These are phyloP conservation scores for Scytalopus superciliaris DNA, from an alignment of 2,113 vertebrate species.

Conservation along the genomic window DNA sequence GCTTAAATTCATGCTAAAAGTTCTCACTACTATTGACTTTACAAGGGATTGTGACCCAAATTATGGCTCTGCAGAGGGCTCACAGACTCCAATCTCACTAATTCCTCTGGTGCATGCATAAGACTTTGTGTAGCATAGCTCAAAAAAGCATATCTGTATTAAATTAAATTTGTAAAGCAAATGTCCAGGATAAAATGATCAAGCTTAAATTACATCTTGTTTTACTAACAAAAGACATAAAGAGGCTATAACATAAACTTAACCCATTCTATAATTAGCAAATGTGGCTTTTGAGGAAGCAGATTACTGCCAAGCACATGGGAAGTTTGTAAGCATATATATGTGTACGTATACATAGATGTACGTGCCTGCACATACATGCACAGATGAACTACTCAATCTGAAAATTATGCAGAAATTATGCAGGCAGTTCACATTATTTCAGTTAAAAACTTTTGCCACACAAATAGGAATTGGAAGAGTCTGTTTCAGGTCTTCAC, in stretches of 20 bases:
- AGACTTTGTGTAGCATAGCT: not conserved
- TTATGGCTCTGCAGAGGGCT: not conserved
- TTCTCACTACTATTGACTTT: not conserved
- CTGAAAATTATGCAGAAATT: not conserved
- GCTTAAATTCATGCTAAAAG: not conserved
- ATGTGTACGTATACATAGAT: accelerated
- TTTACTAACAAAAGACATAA: not conserved
- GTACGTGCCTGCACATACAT: not conserved
- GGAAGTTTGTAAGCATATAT: not conserved
- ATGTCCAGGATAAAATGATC: not conserved
- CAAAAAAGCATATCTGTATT: not conserved
- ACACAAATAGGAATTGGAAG: not conserved
- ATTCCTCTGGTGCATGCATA: not conserved
- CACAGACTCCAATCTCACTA: slow-evolving; percentile 5
- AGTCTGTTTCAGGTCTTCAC: not conserved
- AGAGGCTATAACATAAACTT: not conserved
- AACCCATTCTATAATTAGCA: not conserved
- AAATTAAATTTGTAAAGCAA: slow-evolving; percentile 7
- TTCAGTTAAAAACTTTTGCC: not conserved
- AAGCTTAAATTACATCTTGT: not conserved
- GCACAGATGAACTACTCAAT: not conserved
- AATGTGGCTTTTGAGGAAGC: not conserved
- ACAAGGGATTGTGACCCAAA: not conserved
- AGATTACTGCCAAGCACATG: not conserved
- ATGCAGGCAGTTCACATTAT: not conserved